Base-by-base conservation (phyloP, 2,888 invertebrate species). In the Parnassius apollo region DNA sequence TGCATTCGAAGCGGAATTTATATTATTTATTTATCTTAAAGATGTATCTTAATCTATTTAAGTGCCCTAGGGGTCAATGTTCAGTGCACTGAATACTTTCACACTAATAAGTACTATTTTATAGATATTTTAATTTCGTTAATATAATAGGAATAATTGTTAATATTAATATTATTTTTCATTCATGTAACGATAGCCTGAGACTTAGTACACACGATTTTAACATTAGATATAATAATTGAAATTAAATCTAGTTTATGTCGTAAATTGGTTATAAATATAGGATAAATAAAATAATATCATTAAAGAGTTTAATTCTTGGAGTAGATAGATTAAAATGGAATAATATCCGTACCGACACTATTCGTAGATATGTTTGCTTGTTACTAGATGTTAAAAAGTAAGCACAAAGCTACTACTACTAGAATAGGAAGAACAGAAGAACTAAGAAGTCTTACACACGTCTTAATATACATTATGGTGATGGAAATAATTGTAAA, bases 391-490 rank as follows among this genome's bases (percentile, higher is more conserved):
- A 7, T 7, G 35, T 7, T 35, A 35, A 35, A 35, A 35, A 35
- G 1, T 13, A 49, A 49, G 13, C 52, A 35, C 12, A 25, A 35
- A 25, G 64, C 54, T 35, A 65, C 82, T 73, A 74, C 83, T 85
- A 18, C 81, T 85, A 79, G 68, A 72, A 74, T 61, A 61, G 64
- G 65, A 77, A 83, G 81, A 83, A 80, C 75, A 82, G 82, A 78
- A 79, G 78, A 82, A 79, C 76, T 49, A 42, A 46, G 18, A 58
- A 51, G 45, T 18, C 11, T 44, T 25, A 53, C 18, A 53, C 18
- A 42, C 9, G 42, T 54, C 10, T 42, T 10, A 12, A 2, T 18
- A 10, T 18, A 44, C 13, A 3, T 55, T 55, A 9, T 11, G n/a
- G 44, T 44, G 44, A 11, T 44, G 44, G 9, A 9, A 44, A 44